Percentiles rank a stretch among this genome's conserved stretches.
Evolutionary conservation across 2,113 vertebrate species (phyloP).

Genomic region (Garra rufa): DNA sequence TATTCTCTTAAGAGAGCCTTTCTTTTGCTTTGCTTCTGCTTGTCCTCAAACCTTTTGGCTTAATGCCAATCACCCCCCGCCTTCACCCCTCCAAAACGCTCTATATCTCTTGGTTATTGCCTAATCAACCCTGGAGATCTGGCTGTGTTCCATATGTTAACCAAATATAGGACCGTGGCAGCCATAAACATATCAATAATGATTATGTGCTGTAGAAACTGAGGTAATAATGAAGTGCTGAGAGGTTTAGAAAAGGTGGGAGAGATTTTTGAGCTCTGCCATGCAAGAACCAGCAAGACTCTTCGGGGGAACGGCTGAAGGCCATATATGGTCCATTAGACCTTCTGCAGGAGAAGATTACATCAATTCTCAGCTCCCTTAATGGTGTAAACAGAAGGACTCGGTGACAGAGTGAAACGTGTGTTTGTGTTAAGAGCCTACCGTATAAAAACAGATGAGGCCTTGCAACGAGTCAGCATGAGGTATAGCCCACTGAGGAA

Average conservation of each 20-base stretch:
- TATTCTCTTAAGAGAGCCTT: slow-evolving; percentile 46
- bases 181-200: slow-evolving; percentile 8
- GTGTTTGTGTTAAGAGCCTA: slow-evolving; percentile 43
- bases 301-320: slow-evolving; percentile 7
- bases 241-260: not conserved
- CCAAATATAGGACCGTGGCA: not conserved
- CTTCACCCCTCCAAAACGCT: not conserved
- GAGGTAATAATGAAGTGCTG: not conserved
- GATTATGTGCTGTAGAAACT: not conserved
- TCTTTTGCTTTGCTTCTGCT: not conserved
- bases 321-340: slow-evolving; percentile 36
- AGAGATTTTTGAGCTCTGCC: slow-evolving; percentile 5
- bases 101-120: slow-evolving; percentile 1
- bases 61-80: slow-evolving; percentile 11
- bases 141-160: not conserved
- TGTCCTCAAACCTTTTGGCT: slow-evolving; percentile 18
- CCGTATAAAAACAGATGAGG: slow-evolving; percentile 45
- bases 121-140: slow-evolving; percentile 12
- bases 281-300: slow-evolving; percentile 25
- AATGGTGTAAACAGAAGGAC: slow-evolving; percentile 43
- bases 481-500: slow-evolving; percentile 40
- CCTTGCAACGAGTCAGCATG: slow-evolving; percentile 46
- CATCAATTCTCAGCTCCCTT: slow-evolving; percentile 37
- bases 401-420: slow-evolving; percentile 24
- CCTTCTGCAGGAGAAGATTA: slow-evolving; percentile 36